Conservation (phyloP, 2,888 invertebrate genomes). For the Tinea pellionella region DNA sequence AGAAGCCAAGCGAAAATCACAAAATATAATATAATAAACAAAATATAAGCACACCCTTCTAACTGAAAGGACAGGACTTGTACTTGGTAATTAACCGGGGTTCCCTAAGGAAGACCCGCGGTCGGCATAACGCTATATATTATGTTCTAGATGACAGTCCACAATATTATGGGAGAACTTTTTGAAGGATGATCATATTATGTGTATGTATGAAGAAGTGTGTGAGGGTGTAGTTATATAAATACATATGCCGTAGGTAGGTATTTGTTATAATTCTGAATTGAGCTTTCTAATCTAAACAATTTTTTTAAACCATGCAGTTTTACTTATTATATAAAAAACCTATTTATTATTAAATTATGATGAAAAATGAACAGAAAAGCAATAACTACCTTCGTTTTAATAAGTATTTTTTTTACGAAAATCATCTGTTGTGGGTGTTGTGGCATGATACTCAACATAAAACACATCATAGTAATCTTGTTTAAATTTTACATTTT, state of each 20-base stretch:
- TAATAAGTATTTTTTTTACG: no score
- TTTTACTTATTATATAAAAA: no score
- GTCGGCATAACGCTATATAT: constrained; percentile 59
- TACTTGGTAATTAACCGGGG: constrained; percentile 73
- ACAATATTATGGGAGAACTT: constrained; percentile 26
- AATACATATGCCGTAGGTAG: neutral
- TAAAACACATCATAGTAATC: no score
- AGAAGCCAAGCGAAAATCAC: neutral
- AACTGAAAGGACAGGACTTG: constrained; percentile 52
- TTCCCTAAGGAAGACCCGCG: constrained; percentile 59
- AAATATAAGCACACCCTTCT: constrained; percentile 35
- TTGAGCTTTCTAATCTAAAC: no score
- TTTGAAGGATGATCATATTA: constrained; percentile 51
- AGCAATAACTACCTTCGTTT: no score
- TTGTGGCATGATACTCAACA: no score
- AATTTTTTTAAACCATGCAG: no score
- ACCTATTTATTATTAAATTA: no score
- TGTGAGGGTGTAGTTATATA: neutral
- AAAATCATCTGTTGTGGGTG: no score
- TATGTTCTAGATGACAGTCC: constrained; percentile 62
- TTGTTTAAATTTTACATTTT: no score
- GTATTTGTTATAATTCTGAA: no score
- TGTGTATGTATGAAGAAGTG: neutral
- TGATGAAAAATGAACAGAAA: no score
- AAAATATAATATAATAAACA: constrained; percentile 20